phyloP scores from a whole-genome alignment of 2,888 invertebrate genomes.

The Tachina lurida region DNA sequence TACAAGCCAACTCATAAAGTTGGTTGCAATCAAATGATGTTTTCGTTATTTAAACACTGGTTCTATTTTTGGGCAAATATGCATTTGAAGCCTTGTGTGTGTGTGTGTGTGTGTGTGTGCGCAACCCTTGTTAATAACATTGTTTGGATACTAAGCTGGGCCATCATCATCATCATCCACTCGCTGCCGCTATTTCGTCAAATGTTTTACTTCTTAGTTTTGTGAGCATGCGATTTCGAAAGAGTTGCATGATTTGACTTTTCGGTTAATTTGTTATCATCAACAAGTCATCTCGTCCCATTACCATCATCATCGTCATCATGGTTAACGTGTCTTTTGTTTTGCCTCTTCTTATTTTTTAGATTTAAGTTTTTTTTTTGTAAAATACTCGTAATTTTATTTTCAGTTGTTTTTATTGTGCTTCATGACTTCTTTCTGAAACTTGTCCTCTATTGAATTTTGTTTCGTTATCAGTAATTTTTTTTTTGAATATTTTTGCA shows the following conservation, averaged over 20 bases:
- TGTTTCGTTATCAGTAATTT: conserved; percentile 56
- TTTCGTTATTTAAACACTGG: conserved; percentile 20
- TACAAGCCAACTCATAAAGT: conserved; percentile 49
- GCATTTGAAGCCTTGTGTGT: not conserved
- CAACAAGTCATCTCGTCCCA: conserved; percentile 74
- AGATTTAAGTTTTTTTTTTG: not conserved
- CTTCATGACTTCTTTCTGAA: conserved; percentile 46
- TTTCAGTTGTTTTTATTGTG: conserved; percentile 39
- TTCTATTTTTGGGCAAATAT: conserved; percentile 36
- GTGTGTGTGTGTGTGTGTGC: conserved; percentile 16
- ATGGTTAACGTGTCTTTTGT: conserved; percentile 58
- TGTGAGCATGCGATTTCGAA: conserved; percentile 60
- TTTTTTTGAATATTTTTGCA: conserved; percentile 34
- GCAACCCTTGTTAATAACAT: conserved; percentile 53
- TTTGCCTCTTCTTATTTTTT: conserved; percentile 36
- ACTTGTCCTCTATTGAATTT: conserved; percentile 21
- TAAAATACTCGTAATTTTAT: conserved; percentile 49
- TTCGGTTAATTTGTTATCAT: conserved; percentile 76
- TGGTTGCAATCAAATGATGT: conserved; percentile 15
- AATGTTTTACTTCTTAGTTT: conserved; percentile 40
- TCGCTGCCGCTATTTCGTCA: conserved; percentile 48
- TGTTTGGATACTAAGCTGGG: conserved; percentile 48
- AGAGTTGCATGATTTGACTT: conserved; percentile 75
- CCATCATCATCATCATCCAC: conserved; percentile 38
- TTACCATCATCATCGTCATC: conserved; percentile 70